Base-by-base conservation (phyloP, 2,888 invertebrate species). In the Drosophila anomelani region DNA sequence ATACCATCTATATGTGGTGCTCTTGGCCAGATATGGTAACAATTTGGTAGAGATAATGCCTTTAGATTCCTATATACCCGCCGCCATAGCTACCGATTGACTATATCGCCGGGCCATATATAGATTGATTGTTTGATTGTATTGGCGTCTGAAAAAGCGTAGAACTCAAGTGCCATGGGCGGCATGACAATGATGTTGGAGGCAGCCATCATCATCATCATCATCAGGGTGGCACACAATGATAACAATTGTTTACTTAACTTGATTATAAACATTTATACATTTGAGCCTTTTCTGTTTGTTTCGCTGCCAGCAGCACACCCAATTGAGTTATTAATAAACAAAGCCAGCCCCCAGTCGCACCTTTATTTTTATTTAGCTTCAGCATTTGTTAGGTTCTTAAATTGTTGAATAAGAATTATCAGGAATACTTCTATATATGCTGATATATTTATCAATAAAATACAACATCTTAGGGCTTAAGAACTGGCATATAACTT, bases 241-340 rank as follows among this genome's bases (percentile, higher is more conserved):
- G 84, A 86, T 84, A 84, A 67, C 70, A 81, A 78, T 76, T 81
- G 86, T 83, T 78, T 78, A 77, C 75, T 78, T 77, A 77, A 77
- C 75, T 76, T 59, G 53, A 43, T 76, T 71, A 79, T 79, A 82
- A 86, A 79, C 77, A 77, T 83, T 83, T 76, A 76, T 80, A 75
- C 34, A 41, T 26, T 36, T 6, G 39, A 43, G 61, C 26, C 56
- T 59, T 57, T 53, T 53, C 44, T 62, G 53, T 70, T 70, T 39
- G 51, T 36, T 61, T 56, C 23, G 20, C 32, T 54, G 54, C 61
- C 61, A 61, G 47, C 61, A 61, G 47, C 62, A 60, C 59, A 74
- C 51, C 46, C 69, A 67, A 23, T 59, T 41, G 26, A 8, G 23
- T 15, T 44, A 38, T 29, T 53, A 64, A 49, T 20, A 34, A 41